Evolutionary conservation across 1,140 invertebrate species (phyloP).

Genomic region (Microplitis demolitor): DNA sequence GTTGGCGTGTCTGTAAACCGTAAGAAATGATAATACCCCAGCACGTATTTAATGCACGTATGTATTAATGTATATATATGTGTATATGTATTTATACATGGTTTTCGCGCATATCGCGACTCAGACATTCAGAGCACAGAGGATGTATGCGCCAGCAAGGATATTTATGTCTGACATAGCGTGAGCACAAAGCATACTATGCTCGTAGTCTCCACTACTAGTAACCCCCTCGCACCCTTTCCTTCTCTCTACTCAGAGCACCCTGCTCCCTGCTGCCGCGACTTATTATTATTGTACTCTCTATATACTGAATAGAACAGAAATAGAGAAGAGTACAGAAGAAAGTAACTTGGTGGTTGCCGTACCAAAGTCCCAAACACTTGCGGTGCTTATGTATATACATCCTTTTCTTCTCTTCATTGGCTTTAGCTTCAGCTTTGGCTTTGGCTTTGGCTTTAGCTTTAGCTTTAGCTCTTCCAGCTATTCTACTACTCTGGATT

Average conservation of each 20-base stretch:
- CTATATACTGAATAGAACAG: too few relatives aligned
- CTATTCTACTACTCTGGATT: too few relatives aligned
- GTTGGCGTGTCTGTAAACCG: constrained; percentile 33
- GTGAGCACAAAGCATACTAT: constrained; percentile 36
- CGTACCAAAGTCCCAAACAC: too few relatives aligned
- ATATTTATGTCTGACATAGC: constrained; percentile 42
- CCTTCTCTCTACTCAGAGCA: too few relatives aligned
- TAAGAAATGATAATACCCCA: constrained; percentile 43
- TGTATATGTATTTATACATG: constrained; percentile 13
- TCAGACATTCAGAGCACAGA: constrained; percentile 19
- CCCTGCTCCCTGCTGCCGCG: too few relatives aligned
- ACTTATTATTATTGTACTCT: too few relatives aligned
- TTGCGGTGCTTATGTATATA: not conserved
- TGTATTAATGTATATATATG: constrained; percentile 14
- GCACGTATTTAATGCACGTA: constrained; percentile 3
- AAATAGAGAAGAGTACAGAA: too few relatives aligned
- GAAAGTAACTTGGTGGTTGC: too few relatives aligned
- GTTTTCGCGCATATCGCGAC: constrained; percentile 17
- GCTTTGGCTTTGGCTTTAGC: too few relatives aligned
- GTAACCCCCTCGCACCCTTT: too few relatives aligned
- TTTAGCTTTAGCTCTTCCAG: too few relatives aligned
- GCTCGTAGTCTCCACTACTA: too few relatives aligned
- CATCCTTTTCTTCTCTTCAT: not conserved
- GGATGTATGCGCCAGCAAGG: constrained; percentile 29
- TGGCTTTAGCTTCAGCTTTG: not conserved